phyloP scores from a whole-genome alignment of 2,113 vertebrate genomes.

The Hyperoodon ampullatus region DNA sequence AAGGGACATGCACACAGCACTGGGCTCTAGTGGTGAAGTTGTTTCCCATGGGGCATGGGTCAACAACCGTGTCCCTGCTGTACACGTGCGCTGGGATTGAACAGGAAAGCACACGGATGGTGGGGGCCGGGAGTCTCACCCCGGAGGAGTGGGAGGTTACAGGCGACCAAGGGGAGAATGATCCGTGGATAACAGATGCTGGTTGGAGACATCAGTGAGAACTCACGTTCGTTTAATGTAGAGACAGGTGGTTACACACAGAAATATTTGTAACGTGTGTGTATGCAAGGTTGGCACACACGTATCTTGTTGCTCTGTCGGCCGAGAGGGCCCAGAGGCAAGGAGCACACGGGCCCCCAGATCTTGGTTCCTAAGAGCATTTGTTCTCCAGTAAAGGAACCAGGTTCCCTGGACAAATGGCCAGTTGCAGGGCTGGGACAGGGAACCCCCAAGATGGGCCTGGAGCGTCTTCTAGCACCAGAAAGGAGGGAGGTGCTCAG shows the following conservation, averaged over 20 bases:
- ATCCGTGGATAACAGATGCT: fast-evolving
- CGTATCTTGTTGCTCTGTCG: fast-evolving
- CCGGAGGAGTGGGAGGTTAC: too few relatives aligned
- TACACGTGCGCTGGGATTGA: fast-evolving
- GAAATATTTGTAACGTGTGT: fast-evolving
- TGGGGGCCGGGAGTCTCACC: neutral
- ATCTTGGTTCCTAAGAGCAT: neutral
- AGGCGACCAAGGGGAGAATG: fast-evolving
- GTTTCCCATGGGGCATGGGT: neutral
- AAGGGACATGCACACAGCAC: neutral
- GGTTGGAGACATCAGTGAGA: neutral
- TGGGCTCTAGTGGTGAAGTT: neutral
- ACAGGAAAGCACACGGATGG: neutral
- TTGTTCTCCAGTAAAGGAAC: neutral
- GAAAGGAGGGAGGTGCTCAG: neutral
- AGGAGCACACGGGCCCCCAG: neutral
- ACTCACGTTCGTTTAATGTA: fast-evolving
- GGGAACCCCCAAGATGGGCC: neutral
- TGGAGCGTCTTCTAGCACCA: neutral
- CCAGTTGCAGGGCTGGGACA: fast-evolving
- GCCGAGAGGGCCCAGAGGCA: neutral
- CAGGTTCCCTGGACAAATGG: neutral
- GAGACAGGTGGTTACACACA: fast-evolving
- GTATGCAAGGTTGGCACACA: fast-evolving
- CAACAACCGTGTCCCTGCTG: neutral